These are phyloP conservation scores for Syngnathus scovelli DNA, from an alignment of 2,113 vertebrate species.

Conservation along the genomic window DNA sequence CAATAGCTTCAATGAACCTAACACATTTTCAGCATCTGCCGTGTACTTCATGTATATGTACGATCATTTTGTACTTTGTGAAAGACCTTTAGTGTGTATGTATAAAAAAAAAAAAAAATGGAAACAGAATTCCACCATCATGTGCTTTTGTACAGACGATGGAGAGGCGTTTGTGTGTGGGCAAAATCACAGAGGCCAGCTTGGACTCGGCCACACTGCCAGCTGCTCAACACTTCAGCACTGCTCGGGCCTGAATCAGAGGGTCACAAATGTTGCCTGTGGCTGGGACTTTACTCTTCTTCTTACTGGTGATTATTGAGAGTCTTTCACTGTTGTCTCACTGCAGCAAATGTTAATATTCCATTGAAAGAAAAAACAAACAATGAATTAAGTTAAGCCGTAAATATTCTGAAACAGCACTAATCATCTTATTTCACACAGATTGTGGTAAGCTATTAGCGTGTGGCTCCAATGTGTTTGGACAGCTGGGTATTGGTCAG, in stretches of 20 bases:
- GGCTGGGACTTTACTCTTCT: constrained; percentile 93
- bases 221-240: constrained; percentile 72
- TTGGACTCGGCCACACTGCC: constrained; percentile 79
- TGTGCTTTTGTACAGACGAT: constrained; percentile 57
- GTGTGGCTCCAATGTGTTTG: constrained; percentile 88
- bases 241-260: constrained; percentile 63
- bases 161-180: constrained; percentile 84
- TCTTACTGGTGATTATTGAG: constrained; percentile 74
- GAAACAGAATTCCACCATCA: background rate
- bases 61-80: background rate
- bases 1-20: too few relatives aligned
- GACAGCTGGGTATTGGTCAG: constrained; percentile 80
- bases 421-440: constrained; percentile 42
- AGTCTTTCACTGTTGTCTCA: background rate
- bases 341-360: background rate
- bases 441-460: constrained; percentile 76
- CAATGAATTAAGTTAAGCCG: background rate
- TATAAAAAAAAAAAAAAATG: background rate
- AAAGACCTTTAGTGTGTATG: background rate
- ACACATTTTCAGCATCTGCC: background rate
- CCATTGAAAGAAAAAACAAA: background rate
- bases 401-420: background rate
- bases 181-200: constrained; percentile 83
- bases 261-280: constrained; percentile 78
- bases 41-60: background rate